phyloP scores from a whole-genome alignment of 2,113 vertebrate species.

The Actenoides lindsayi region DNA sequence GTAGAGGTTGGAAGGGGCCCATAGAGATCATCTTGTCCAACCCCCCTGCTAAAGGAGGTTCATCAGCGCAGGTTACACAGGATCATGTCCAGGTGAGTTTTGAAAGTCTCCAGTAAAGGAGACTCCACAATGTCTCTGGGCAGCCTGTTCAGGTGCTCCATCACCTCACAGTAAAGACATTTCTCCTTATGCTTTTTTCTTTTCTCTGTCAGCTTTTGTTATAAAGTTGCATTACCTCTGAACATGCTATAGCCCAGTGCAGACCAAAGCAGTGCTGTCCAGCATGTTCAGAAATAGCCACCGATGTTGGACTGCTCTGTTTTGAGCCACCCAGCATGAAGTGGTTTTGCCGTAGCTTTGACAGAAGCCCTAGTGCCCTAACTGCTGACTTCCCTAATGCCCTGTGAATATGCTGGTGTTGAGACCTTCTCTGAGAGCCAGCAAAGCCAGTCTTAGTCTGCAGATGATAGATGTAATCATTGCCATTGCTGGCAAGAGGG shows the following conservation, averaged over 20 bases:
- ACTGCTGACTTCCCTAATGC: background rate
- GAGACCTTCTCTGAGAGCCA: background rate
- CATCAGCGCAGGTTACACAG: background rate
- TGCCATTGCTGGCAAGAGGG: background rate
- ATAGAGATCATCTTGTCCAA: background rate
- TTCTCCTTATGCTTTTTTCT: background rate
- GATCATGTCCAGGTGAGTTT: background rate
- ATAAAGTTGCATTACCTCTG: background rate
- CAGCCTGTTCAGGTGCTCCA: background rate
- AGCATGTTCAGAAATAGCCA: background rate
- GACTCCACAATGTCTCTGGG: background rate
- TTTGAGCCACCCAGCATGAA: background rate
- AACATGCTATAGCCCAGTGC: accelerated
- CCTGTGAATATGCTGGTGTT: background rate
- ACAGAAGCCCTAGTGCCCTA: background rate
- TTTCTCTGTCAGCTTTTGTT: background rate
- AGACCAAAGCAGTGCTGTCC: background rate
- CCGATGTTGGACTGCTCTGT: background rate
- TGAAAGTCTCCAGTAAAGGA: background rate
- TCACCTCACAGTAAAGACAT: background rate
- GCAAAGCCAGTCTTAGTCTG: background rate
- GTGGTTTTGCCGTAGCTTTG: background rate
- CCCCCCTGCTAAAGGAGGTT: background rate
- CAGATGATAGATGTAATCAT: background rate
- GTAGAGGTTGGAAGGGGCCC: background rate